Conservation (phyloP, 2,888 invertebrate species). For the Lithophane semibrunnea region DNA sequence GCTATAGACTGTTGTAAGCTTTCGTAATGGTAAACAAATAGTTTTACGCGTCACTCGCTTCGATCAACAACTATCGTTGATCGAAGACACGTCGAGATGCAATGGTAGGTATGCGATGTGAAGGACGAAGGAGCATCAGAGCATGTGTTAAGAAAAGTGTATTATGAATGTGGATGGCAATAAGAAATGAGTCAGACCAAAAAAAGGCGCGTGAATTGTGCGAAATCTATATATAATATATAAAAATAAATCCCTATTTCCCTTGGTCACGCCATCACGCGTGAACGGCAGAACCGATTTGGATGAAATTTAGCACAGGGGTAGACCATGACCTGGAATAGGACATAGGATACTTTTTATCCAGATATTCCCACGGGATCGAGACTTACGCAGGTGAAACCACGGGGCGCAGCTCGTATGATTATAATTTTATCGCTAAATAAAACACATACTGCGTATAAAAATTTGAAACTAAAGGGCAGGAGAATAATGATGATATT, state of each 20-base stretch:
- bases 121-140: background rate
- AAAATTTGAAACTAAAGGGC: too few species aligned
- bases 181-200: background rate
- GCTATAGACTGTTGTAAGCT: background rate
- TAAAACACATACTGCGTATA: background rate
- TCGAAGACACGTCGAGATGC: background rate
- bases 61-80: background rate
- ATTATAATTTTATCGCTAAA: background rate
- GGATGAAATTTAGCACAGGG: too few species aligned
- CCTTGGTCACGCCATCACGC: too few species aligned
- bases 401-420: too few species aligned
- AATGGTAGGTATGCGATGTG: background rate
- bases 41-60: background rate
- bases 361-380: too few species aligned
- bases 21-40: background rate
- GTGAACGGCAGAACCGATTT: too few species aligned
- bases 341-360: too few species aligned
- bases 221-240: too few species aligned
- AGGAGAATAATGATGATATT: background rate
- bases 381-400: too few species aligned
- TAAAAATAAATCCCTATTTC: too few species aligned
- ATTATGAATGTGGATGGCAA: too few species aligned
- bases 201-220: background rate
- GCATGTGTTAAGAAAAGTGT: background rate
- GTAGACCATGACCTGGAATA: too few species aligned